Evolutionary conservation across 2,888 invertebrate species (phyloP), one percentile per base, ranked within the genome.

Genomic region (Dicyrtomina minuta): DNA sequence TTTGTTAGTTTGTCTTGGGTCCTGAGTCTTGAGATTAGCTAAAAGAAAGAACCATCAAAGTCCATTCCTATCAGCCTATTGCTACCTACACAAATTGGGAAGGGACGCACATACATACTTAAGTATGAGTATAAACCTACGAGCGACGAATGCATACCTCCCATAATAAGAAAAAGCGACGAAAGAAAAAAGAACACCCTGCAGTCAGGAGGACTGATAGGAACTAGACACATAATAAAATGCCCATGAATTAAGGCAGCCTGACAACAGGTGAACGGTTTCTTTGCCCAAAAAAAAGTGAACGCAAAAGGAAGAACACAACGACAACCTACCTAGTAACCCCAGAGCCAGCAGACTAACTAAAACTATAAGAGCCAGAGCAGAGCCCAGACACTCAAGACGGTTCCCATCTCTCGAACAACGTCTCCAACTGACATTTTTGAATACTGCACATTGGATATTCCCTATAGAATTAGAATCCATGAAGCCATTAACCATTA

Each of bases 321-420:
- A 58, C n/a, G n/a, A n/a, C n/a, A n/a, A n/a, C n/a, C n/a, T n/a
- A n/a, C 58, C 58, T 27, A 58, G 58, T 58, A 58, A 58, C 58
- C 58, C 39, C 58, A 58, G 33, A 33, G n/a, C n/a, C n/a, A n/a
- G n/a, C 33, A 33, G 33, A 33, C 4, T 33, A n/a, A n/a, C n/a
- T n/a, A n/a, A n/a, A n/a, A n/a, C n/a, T n/a, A n/a, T n/a, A n/a
- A n/a, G n/a, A n/a, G n/a, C n/a, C n/a, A n/a, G n/a, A n/a, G n/a
- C n/a, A 56, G 56, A 56, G n/a, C 24, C 13, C 13, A 12, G 43
- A 43, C 13, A 43, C 43, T 12, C n/a, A 51, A n/a, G n/a, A n/a
- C n/a, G n/a, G n/a, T n/a, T n/a, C n/a, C n/a, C n/a, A n/a, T n/a
- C n/a, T n/a, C n/a, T n/a, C n/a, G n/a, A n/a, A 33, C 8, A 8